Evolutionary conservation across 2,797 vertebrate genomes (phyloP).

Genomic region (Pseudocheirus occidentalis): DNA sequence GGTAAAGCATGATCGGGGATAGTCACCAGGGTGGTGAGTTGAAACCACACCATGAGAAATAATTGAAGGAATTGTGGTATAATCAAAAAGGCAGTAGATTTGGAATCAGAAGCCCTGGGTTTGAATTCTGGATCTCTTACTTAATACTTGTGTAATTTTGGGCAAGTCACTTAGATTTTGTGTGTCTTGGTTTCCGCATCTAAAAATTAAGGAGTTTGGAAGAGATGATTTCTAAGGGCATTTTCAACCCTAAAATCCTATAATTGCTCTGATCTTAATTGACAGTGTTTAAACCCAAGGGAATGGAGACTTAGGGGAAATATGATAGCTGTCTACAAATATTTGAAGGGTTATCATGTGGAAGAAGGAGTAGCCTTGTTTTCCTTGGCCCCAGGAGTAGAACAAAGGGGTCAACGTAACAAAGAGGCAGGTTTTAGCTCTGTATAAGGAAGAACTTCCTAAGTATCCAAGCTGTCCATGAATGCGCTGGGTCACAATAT

Average conservation of each 20-base stretch:
- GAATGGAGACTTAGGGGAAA: not conserved
- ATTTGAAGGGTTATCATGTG: not conserved
- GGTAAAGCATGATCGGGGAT: not conserved
- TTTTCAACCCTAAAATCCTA: not conserved
- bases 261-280: not conserved
- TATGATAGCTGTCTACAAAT: not conserved
- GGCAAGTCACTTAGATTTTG: not conserved
- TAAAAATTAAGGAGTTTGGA: not conserved
- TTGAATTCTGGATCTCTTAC: not conserved
- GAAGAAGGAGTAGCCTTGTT: not conserved
- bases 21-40: not conserved
- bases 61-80: not conserved
- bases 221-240: not conserved
- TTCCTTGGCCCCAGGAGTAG: not conserved
- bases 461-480: not conserved
- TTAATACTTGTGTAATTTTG: not conserved
- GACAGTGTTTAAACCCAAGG: not conserved
- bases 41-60: not conserved
- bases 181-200: not conserved
- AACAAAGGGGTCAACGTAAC: not conserved
- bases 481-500: not conserved
- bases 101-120: not conserved
- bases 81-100: not conserved
- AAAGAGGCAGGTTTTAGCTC: not conserved
- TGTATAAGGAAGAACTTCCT: not conserved